A percentile compares a stretch with the other conserved stretches of the same genome.
Conservation (phyloP, 53 echinoderm and acorn worm species). For the Crossaster papposus region DNA sequence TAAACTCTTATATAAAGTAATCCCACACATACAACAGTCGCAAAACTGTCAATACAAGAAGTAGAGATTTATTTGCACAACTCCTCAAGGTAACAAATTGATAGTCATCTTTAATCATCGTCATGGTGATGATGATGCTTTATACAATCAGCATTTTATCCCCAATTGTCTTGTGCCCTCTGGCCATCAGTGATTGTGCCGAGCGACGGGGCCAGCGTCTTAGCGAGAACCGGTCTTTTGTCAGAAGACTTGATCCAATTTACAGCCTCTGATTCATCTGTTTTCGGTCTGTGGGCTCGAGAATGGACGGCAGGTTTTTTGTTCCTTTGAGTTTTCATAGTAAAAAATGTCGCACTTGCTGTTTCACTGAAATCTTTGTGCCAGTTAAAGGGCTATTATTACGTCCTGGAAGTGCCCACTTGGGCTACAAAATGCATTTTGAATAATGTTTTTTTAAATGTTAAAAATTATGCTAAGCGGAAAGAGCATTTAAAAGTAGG, state of each 20-base stretch:
- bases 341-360: neutral
- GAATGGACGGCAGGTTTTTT: neutral
- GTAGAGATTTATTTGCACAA: neutral
- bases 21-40: too few species aligned
- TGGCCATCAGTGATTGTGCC: neutral
- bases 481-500: too few species aligned
- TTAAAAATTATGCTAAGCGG: too few species aligned
- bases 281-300: constrained; percentile 33
- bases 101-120: constrained; percentile 59
- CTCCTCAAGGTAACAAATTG: neutral
- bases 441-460: too few species aligned
- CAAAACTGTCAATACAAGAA: too few species aligned
- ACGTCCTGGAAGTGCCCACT: too few species aligned
- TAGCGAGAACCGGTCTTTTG: neutral
- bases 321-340: neutral
- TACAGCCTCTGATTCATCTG: constrained; percentile 50
- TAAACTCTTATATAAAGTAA: too few species aligned
- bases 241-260: constrained; percentile 37
- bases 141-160: constrained; percentile 40
- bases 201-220: neutral
- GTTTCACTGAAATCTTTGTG: too few species aligned
- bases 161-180: constrained; percentile 10
- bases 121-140: constrained; percentile 40
- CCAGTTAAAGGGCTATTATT: too few species aligned
- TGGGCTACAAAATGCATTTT: too few species aligned